Evolutionary conservation across 2,888 invertebrate species (phyloP).

Genomic region (Tryphoninae sp.): DNA sequence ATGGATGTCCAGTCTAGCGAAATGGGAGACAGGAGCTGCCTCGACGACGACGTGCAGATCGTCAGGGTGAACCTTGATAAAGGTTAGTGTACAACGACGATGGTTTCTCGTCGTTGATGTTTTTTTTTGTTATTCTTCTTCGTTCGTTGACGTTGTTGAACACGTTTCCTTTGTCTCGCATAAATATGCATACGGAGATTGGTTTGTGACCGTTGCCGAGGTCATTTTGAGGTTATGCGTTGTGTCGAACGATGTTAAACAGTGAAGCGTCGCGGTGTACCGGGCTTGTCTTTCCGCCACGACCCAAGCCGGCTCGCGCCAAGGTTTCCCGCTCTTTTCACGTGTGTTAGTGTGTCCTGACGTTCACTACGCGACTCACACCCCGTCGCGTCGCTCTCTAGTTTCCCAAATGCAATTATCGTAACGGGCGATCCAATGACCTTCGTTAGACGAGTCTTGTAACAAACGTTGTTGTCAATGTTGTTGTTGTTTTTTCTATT

Average conservation of each 20-base stretch:
- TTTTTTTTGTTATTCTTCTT: background rate
- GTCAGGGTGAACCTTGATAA: slow-evolving; percentile 76
- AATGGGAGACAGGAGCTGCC: slow-evolving; percentile 76
- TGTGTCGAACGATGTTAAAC: slow-evolving; percentile 8
- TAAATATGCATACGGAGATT: background rate
- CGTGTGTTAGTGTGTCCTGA: slow-evolving; percentile 19
- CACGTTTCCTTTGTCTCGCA: background rate
- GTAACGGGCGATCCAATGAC: background rate
- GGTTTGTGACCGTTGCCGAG: background rate
- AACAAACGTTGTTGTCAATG: background rate
- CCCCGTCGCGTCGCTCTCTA: background rate
- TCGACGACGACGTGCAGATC: slow-evolving; percentile 79
- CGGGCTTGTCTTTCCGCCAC: slow-evolving; percentile 2
- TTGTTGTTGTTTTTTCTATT: background rate
- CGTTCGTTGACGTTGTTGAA: background rate
- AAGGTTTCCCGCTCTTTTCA: slow-evolving; percentile 62
- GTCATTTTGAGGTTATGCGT: slow-evolving; percentile 52
- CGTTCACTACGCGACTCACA: background rate
- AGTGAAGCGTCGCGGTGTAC: slow-evolving; percentile 27
- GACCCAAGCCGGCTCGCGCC: slow-evolving; percentile 41
- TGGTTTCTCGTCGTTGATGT: background rate
- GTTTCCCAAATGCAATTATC: background rate
- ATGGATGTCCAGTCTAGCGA: slow-evolving; percentile 79
- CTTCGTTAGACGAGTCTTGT: background rate
- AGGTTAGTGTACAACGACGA: slow-evolving; percentile 69